Evolutionary conservation across 2,888 invertebrate genomes (phyloP), one percentile per base, ranked within the genome.

Genomic region (Teleogryllus oceanicus): DNA sequence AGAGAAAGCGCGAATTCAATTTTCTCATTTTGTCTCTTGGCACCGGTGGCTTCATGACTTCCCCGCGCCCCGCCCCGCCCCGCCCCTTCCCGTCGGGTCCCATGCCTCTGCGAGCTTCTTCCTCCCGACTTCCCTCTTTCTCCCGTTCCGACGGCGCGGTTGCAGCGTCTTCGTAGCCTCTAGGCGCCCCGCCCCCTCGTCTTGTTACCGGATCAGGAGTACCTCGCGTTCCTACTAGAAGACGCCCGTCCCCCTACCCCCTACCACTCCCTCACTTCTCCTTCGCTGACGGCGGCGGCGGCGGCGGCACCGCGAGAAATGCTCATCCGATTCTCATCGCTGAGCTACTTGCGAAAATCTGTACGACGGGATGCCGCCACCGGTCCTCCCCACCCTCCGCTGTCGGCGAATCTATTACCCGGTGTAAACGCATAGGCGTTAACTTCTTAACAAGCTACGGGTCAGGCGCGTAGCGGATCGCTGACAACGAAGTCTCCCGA

Each of bases 21-120:
- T 81, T 81, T 81, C 81, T 79, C 81, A 80, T 81, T 81, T 81
- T 81, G 80, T 80, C 79, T 81, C 80, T 49, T 76, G 78, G 74
- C 80, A 74, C 74, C 76, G 78, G 80, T 51, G 62, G 13, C 78
- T 78, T 78, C 75, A 20, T 24, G 78, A 75, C 49, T 78, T 50
- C n/a, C 62, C 62, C 16, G 49, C 75, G 20, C 62, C 74, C 74
- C 37, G 12, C 74, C 21, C 62, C 16, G 62, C 24, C 75, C 8
- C n/a, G 21, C 21, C 12, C 16, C 18, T 2, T 21, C 12, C 16
- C 18, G 18, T 21, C 16, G 50, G n/a, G 20, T 21, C 21, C 62
- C 62, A 20, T 37, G 37, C 37, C 37, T 37, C 37, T 5, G 37
- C 37, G 37, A 37, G 37, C 37, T 37, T 3, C 37, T 37, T 37